phyloP scores from a whole-genome alignment of 2,888 invertebrate genomes.

The Dryobota labecula region DNA sequence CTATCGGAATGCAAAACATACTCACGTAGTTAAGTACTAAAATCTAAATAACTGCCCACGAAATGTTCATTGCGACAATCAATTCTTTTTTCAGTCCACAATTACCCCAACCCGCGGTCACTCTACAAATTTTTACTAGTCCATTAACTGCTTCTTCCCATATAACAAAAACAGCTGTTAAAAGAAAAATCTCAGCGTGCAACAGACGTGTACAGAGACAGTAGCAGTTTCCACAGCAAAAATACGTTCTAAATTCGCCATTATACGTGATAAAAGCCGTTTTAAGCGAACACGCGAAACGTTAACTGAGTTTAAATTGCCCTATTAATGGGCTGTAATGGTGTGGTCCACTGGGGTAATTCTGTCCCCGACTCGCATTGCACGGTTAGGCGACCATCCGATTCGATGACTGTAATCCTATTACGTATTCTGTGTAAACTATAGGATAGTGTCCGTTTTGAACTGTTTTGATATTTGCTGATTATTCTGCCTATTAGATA shows the following conservation, averaged over 20 bases:
- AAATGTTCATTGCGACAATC: neutral
- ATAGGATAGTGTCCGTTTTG: constrained; percentile 36
- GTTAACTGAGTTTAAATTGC: constrained; percentile 78
- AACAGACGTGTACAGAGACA: constrained; percentile 57
- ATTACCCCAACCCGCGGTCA: neutral
- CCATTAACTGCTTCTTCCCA: constrained; percentile 35
- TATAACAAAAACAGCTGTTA: constrained; percentile 45
- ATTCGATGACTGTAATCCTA: constrained; percentile 64
- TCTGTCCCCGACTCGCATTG: constrained; percentile 64
- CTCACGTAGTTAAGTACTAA: too few relatives aligned
- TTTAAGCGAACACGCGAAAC: constrained; percentile 75
- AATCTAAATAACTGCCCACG: neutral
- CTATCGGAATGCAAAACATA: neutral
- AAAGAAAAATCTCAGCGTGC: constrained; percentile 57
- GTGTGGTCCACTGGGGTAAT: constrained; percentile 70
- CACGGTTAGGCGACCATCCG: constrained; percentile 60
- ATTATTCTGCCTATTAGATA: constrained; percentile 21
- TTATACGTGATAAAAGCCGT: constrained; percentile 78
- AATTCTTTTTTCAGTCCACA: neutral
- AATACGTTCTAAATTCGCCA: constrained; percentile 73
- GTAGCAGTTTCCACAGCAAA: constrained; percentile 66
- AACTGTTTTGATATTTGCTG: constrained; percentile 36
- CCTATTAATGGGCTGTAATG: constrained; percentile 78
- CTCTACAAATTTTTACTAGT: constrained; percentile 29
- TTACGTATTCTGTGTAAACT: constrained; percentile 65